phyloP scores from a whole-genome alignment of 2,113 vertebrate species.

The Candoia aspera region DNA sequence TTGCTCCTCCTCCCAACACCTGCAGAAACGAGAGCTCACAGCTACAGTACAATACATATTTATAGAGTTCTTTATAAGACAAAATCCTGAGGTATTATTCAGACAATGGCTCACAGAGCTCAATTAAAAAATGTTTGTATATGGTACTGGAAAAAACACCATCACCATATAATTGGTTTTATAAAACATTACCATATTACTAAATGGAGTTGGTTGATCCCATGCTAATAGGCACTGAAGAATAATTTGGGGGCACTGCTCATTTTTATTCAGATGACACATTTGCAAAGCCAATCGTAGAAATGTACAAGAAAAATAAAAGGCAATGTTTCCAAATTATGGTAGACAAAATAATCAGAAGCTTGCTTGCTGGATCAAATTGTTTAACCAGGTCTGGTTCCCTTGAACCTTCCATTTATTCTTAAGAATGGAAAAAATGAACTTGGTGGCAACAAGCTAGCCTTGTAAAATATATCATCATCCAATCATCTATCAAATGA shows the following conservation, averaged over 20 bases:
- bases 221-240: conserved; percentile 1
- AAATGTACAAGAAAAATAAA: conserved; percentile 12
- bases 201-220: neutral
- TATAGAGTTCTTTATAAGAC: conserved; percentile 44
- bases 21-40: conserved; percentile 48
- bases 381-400: neutral
- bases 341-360: neutral
- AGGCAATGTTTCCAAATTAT: neutral
- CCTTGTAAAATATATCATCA: neutral
- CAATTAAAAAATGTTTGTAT: conserved; percentile 53
- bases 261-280: fast-evolving
- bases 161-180: conserved; percentile 20
- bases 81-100: neutral
- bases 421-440: neutral
- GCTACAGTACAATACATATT: conserved; percentile 54
- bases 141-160: conserved; percentile 33
- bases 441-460: neutral
- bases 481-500: neutral
- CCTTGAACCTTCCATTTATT: neutral
- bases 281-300: neutral
- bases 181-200: conserved; percentile 20
- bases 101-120: conserved; percentile 40
- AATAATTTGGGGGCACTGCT: conserved; percentile 15
- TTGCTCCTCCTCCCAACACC: conserved; percentile 42
- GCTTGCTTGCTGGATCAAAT: neutral